Conservation (phyloP, 2,888 invertebrate species). For the Strigamia crassipes region DNA sequence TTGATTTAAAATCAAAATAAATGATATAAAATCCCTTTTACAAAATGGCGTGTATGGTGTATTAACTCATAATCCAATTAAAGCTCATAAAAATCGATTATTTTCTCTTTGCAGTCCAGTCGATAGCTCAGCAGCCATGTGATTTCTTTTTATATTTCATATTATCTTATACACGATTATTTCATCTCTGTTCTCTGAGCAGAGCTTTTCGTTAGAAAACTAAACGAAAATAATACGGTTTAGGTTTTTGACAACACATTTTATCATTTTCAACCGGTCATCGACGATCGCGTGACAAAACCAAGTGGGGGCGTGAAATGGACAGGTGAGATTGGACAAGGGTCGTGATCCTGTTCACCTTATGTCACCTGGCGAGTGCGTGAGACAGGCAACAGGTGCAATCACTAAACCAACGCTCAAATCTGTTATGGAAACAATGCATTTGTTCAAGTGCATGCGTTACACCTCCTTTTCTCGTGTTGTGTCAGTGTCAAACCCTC, state of each 20-base stretch:
- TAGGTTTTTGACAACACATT: background rate
- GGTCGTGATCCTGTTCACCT: conserved; percentile 40
- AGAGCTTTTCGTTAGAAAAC: background rate
- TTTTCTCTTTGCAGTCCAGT: background rate
- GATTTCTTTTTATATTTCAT: background rate
- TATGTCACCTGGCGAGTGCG: conserved; percentile 40
- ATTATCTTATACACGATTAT: background rate
- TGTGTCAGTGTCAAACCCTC: too few relatives aligned
- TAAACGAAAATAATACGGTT: background rate
- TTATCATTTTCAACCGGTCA: background rate
- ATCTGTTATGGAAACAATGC: conserved; percentile 23
- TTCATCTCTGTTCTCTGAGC: background rate
- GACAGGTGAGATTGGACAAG: conserved; percentile 40
- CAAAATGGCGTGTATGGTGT: too few relatives aligned
- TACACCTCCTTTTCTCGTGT: too few relatives aligned
- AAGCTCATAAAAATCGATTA: conserved; percentile 2
- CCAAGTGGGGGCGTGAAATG: conserved; percentile 13
- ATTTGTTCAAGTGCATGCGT: background rate
- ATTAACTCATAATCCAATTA: background rate
- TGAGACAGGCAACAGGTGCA: conserved; percentile 28
- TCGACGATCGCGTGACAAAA: conserved; percentile 23
- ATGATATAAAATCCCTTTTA: too few relatives aligned
- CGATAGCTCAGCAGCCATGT: background rate
- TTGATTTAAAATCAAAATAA: too few relatives aligned
- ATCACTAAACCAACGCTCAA: conserved; percentile 28